A percentile compares a stretch with the other conserved stretches of the same genome.
Conservation (phyloP, 2,797 vertebrate genomes). For the Podarcis siculus region DNA sequence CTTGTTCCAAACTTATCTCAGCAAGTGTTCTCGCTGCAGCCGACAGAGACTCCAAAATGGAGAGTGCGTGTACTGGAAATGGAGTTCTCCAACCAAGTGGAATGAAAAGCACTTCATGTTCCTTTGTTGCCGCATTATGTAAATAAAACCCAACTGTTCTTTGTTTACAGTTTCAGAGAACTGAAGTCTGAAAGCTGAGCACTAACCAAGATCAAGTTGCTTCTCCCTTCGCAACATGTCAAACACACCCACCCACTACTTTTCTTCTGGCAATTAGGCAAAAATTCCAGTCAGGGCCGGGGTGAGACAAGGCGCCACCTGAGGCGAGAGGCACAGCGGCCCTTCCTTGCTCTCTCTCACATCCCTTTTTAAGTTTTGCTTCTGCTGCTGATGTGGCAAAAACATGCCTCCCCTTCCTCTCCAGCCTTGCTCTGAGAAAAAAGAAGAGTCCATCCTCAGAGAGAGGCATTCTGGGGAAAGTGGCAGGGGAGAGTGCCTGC, state of each 20-base stretch:
- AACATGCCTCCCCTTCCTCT: too few species aligned
- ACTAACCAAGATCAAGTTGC: background rate
- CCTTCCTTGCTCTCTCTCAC: too few species aligned
- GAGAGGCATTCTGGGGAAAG: too few species aligned
- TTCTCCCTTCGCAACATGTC: background rate
- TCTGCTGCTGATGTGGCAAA: too few species aligned
- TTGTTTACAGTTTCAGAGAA: background rate
- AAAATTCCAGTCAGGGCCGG: background rate
- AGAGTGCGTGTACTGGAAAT: background rate
- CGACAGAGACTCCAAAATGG: accelerated
- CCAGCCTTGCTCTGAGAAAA: too few species aligned
- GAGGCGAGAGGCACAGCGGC: too few species aligned
- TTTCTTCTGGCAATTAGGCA: background rate
- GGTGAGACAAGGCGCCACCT: too few species aligned
- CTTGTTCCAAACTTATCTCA: background rate
- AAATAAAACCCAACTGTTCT: accelerated
- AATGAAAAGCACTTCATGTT: accelerated
- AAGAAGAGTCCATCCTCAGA: too few species aligned
- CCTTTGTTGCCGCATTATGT: accelerated
- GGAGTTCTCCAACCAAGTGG: background rate
- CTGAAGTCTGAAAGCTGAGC: background rate
- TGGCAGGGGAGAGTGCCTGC: too few species aligned
- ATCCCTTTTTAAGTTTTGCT: too few species aligned
- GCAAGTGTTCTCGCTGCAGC: background rate
- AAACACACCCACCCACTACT: background rate